Percentiles rank a stretch among this genome's conserved stretches.
These are phyloP conservation scores for Platycheirus albimanus DNA, from an alignment of 2,888 invertebrate genomes.

Conservation along the genomic window DNA sequence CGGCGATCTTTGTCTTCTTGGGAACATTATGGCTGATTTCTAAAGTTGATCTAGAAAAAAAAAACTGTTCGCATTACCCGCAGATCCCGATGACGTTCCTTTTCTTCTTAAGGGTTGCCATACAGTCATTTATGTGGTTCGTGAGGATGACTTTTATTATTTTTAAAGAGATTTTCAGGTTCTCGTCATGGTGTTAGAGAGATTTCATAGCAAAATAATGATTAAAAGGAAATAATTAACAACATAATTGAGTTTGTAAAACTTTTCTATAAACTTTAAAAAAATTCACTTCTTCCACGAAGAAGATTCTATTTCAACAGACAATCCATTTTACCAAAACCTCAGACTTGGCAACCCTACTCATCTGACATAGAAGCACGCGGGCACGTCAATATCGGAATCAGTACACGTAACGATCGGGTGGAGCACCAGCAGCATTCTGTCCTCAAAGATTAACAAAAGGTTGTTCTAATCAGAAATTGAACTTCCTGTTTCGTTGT, in stretches of 20 bases:
- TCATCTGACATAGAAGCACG: background rate
- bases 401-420: conserved; percentile 56
- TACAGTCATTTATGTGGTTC: too few species aligned
- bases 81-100: conserved; percentile 24
- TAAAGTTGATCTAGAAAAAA: conserved; percentile 63
- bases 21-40: conserved; percentile 69
- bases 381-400: conserved; percentile 19
- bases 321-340: too few species aligned
- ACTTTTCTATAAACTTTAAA: too few species aligned
- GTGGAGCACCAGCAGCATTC: conserved; percentile 46
- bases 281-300: too few species aligned
- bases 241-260: too few species aligned
- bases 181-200: too few species aligned
- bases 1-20: conserved; percentile 52
- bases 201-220: too few species aligned
- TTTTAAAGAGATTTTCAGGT: too few species aligned
- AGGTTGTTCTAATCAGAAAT: conserved; percentile 64
- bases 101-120: conserved; percentile 4
- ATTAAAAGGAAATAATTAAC: too few species aligned
- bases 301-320: too few species aligned
- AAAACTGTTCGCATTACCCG: conserved; percentile 41
- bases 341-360: conserved; percentile 10
- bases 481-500: conserved; percentile 61
- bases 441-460: conserved; percentile 56
- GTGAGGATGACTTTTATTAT: too few species aligned